Evolutionary conservation across 1,140 invertebrate species (phyloP), one percentile per base, ranked within the genome.

Genomic region (Aphelenchoides besseyi): DNA sequence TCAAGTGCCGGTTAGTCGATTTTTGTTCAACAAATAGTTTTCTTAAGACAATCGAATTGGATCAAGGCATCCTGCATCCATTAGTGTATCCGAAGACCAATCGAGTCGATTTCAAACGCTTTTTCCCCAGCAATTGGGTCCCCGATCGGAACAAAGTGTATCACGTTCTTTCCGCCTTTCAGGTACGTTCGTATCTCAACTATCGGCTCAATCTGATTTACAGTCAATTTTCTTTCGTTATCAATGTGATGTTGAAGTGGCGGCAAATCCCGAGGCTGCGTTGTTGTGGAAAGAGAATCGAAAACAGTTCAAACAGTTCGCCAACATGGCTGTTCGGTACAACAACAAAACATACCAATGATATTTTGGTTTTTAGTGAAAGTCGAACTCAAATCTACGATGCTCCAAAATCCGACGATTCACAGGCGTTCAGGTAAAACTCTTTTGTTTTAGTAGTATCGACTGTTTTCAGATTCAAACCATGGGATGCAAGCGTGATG

Each of bases 341-440:
- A 33, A 29, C 55, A 33, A 33, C 5, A 33, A 23, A 5, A 8
- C 55, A 59, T 29, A 33, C 55, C 5, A 18, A 8, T 8, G 18
- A 33, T 29, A 29, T 33, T 28, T 5, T 8, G 16, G 26, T 28
- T 59, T 59, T 8, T 23, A 59, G 55, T 23, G 63, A 66, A 29
- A 66, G 63, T 66, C 63, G 63, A 35, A 66, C 63, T 16, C 63
- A 66, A 37, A 66, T 66, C 30, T 66, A 66, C 32, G 63, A 66
- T 53, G 16, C 8, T 16, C 63, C 63, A 66, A 66, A 66, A 55
- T 32, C 63, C 1, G 63, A 66, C 36, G 63, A 66, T 37, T 33
- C 63, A 1, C 63, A 66, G 32, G 48, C 36, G 12, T 66, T 66
- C 1, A 37, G 55, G 55, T 33, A 8, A 5, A 33, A 29, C 55